A percentile compares a stretch with the other conserved stretches of the same genome.
These are phyloP conservation scores for Sinocyclocheilus grahami DNA, from an alignment of 2,113 vertebrate genomes.

Conservation along the genomic window DNA sequence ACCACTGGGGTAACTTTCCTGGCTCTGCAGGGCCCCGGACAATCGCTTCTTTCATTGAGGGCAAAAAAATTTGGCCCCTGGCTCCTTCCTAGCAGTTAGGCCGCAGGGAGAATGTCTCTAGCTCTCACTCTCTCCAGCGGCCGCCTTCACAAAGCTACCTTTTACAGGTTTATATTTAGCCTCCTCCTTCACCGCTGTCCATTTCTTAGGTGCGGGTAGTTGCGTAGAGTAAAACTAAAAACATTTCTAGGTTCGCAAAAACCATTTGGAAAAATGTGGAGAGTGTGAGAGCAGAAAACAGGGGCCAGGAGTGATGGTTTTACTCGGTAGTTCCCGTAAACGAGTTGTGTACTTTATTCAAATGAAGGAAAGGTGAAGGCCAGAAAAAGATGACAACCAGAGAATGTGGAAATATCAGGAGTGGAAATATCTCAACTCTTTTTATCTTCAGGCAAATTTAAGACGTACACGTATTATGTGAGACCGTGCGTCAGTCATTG, in stretches of 20 bases:
- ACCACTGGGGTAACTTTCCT: slow-evolving; percentile 81
- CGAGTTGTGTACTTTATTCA: slow-evolving; percentile 73
- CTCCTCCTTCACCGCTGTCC: slow-evolving; percentile 61
- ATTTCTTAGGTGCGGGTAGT: slow-evolving; percentile 58
- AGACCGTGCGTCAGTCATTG: neutral
- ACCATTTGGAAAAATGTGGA: slow-evolving; percentile 67
- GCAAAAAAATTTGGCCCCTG: slow-evolving; percentile 68
- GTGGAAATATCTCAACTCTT: neutral
- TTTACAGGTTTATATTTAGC: slow-evolving; percentile 80
- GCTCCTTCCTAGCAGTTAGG: slow-evolving; percentile 64
- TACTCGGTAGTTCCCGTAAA: slow-evolving; percentile 73
- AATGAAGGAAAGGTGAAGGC: slow-evolving; percentile 66
- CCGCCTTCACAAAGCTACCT: slow-evolving; percentile 75
- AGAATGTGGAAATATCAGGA: neutral
- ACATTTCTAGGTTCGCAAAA: slow-evolving; percentile 63
- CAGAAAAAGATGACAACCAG: slow-evolving; percentile 66
- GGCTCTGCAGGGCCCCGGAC: slow-evolving; percentile 72
- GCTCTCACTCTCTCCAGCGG: slow-evolving; percentile 53
- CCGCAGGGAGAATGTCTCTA: slow-evolving; percentile 61
- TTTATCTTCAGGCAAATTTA: neutral
- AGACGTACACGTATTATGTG: neutral
- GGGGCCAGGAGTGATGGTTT: slow-evolving; percentile 63
- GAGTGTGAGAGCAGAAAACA: slow-evolving; percentile 53
- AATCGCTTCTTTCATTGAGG: slow-evolving; percentile 80
- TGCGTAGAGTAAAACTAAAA: slow-evolving; percentile 59